These are phyloP conservation scores for Paradoxurus hermaphroditus DNA, from an alignment of 2,113 vertebrate species.

Conservation along the genomic window DNA sequence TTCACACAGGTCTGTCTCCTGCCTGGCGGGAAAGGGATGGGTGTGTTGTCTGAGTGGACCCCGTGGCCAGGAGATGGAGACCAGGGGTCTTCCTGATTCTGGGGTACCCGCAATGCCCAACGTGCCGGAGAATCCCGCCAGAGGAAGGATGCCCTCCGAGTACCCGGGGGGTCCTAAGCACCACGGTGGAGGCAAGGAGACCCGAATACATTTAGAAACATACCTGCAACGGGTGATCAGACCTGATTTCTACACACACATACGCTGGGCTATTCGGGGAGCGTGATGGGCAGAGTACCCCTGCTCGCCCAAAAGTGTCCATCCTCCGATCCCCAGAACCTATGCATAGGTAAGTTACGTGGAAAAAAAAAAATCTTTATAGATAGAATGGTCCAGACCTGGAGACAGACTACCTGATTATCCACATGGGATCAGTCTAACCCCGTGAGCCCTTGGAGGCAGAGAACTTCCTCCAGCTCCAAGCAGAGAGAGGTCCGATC, in stretches of 20 bases:
- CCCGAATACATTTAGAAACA: neutral
- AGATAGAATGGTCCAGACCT: neutral
- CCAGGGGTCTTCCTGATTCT: too few relatives aligned
- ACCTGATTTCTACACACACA: accelerated
- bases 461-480: neutral
- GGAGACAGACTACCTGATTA: accelerated
- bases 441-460: accelerated
- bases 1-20: too few relatives aligned
- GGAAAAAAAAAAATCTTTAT: accelerated
- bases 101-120: accelerated
- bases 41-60: neutral
- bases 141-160: accelerated
- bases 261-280: accelerated
- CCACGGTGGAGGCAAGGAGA: accelerated
- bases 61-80: accelerated
- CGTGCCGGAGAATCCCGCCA: too few relatives aligned
- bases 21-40: neutral
- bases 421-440: accelerated
- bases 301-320: accelerated
- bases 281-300: neutral
- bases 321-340: neutral
- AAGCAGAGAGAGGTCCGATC: accelerated
- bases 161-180: accelerated
- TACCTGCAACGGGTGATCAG: accelerated
- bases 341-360: accelerated